Percentiles rank a stretch among this genome's conserved stretches.
These are phyloP conservation scores for Sturnus vulgaris DNA, from an alignment of 2,113 vertebrate genomes.

Conservation along the genomic window DNA sequence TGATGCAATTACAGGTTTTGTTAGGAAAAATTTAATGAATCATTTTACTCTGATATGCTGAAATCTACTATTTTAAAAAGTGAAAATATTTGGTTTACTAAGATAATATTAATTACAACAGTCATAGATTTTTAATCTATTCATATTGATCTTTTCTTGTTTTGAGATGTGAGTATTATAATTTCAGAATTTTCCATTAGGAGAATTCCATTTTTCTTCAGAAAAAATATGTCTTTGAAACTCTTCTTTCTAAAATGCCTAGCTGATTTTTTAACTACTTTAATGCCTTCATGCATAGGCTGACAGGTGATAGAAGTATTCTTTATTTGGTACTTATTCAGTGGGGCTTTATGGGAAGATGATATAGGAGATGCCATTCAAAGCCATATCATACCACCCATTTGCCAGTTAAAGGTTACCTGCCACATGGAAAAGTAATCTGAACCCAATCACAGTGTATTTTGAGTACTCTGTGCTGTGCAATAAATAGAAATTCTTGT, in stretches of 20 bases:
- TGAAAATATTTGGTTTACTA: background rate
- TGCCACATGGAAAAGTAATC: background rate
- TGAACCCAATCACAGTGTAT: background rate
- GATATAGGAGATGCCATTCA: background rate
- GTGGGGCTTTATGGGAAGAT: background rate
- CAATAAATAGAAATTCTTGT: background rate
- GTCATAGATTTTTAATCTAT: background rate
- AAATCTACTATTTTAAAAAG: background rate
- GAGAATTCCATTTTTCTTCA: background rate
- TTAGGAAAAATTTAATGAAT: background rate
- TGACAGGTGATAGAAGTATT: background rate
- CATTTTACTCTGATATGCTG: background rate
- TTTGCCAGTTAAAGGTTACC: conserved; percentile 5
- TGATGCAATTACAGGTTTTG: background rate
- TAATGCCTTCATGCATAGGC: background rate
- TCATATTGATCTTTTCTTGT: background rate
- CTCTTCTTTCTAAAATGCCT: background rate
- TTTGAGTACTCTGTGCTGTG: background rate
- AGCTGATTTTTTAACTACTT: background rate
- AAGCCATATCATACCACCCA: background rate
- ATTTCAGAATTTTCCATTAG: background rate
- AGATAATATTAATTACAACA: background rate
- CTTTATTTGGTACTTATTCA: background rate
- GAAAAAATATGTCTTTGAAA: background rate
- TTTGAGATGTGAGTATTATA: background rate